phyloP scores from a whole-genome alignment of 2,797 vertebrate genomes.

The Fringilla coelebs region DNA sequence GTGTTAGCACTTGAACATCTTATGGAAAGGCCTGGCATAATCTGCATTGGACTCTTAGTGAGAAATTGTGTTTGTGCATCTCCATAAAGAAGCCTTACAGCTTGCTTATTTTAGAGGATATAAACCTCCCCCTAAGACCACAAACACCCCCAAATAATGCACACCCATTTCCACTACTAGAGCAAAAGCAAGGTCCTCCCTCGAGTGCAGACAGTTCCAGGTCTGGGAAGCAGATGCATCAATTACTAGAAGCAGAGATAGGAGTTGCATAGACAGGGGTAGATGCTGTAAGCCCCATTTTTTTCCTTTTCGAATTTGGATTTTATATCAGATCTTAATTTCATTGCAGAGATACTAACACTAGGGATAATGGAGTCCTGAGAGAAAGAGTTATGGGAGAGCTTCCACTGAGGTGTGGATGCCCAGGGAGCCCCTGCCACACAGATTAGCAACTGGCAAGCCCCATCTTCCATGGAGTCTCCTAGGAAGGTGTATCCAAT shows the following conservation, averaged over 20 bases:
- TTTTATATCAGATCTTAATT: neutral
- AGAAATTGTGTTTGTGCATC: neutral
- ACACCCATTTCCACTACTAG: neutral
- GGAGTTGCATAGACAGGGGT: neutral
- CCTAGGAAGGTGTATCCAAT: neutral
- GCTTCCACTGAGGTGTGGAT: neutral
- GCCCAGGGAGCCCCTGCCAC: neutral
- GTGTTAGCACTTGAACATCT: neutral
- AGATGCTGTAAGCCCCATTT: neutral
- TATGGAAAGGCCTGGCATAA: neutral
- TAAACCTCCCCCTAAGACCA: neutral
- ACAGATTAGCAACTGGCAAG: neutral
- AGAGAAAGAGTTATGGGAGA: neutral
- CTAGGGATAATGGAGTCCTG: neutral
- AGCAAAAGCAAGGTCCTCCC: neutral
- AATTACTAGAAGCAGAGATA: neutral
- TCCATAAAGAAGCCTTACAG: neutral
- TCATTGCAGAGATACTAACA: neutral
- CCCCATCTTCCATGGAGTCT: neutral
- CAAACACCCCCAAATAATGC: neutral
- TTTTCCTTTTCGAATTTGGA: neutral
- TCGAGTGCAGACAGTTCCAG: neutral
- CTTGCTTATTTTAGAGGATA: neutral
- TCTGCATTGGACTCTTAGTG: neutral
- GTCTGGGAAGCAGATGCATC: neutral